Conservation (phyloP, 2,113 vertebrate genomes). For the Atrichornis clamosus region DNA sequence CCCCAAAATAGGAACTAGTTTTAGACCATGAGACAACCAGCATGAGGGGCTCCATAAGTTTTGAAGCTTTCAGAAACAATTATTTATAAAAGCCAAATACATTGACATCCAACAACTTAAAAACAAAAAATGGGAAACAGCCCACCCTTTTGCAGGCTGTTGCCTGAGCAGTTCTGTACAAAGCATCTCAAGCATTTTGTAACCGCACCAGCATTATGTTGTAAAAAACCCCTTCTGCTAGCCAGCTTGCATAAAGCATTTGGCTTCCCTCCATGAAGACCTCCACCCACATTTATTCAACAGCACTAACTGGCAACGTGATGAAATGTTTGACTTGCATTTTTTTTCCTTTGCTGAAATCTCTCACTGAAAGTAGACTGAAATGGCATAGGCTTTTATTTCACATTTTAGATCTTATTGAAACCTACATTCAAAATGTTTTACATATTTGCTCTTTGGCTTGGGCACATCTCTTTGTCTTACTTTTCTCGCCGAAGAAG, state of each 20-base stretch:
- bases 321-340: background rate
- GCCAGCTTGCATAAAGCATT: slow-evolving; percentile 15
- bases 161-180: slow-evolving; percentile 19
- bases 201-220: background rate
- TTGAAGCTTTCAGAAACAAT: background rate
- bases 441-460: background rate
- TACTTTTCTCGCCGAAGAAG: background rate
- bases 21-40: background rate
- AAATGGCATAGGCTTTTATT: background rate
- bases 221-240: background rate
- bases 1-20: background rate
- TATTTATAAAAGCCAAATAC: background rate
- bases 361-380: background rate
- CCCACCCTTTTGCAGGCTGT: background rate
- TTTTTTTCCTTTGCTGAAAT: background rate
- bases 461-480: background rate
- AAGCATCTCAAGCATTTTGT: slow-evolving; percentile 2
- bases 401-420: background rate
- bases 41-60: background rate
- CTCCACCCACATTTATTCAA: slow-evolving; percentile 31
- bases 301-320: background rate
- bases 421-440: background rate
- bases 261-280: slow-evolving; percentile 36
- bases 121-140: background rate
- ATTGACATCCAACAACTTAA: background rate